A percentile compares a stretch with the other conserved stretches of the same genome.
Evolutionary conservation across 1,140 invertebrate genomes (phyloP).

Genomic region (Brachionus paranguensis): DNA sequence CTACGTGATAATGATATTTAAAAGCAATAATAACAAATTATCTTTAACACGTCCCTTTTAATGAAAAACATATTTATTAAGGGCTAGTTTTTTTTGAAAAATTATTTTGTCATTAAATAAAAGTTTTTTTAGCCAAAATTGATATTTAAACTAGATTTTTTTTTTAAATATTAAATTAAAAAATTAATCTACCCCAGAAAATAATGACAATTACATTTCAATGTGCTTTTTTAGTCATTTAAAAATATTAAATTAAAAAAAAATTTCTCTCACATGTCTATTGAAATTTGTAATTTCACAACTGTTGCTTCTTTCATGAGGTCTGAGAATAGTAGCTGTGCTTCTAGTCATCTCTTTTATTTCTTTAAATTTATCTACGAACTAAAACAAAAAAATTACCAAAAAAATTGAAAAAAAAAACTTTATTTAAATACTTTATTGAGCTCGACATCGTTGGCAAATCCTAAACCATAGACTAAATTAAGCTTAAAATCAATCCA

Average conservation of each 20-base stretch:
- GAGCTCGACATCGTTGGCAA: conserved; percentile 84
- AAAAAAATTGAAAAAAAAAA: neutral
- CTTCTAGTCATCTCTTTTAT: conserved; percentile 79
- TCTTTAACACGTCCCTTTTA: neutral
- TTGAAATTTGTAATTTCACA: conserved; percentile 41
- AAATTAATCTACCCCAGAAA: neutral
- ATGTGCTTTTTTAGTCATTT: no score
- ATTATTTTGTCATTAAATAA: neutral
- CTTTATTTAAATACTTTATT: conserved; percentile 66
- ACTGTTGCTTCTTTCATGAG: conserved; percentile 51
- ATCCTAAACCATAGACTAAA: conserved; percentile 93
- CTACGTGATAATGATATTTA: neutral
- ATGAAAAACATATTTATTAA: neutral
- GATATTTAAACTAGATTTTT: no score
- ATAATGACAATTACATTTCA: neutral
- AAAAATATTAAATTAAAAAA: neutral
- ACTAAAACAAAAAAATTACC: conserved; percentile 60
- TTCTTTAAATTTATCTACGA: conserved; percentile 97
- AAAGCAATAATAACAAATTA: neutral
- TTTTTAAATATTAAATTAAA: neutral
- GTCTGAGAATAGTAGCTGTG: neutral
- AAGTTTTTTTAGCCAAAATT: no score
- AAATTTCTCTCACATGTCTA: conserved; percentile 7
- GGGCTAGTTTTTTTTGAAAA: neutral
- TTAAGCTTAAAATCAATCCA: conserved; percentile 95